Percentiles rank a stretch among this genome's conserved stretches.
Conservation (phyloP, 2,113 vertebrate genomes). For the Felis chaus region DNA sequence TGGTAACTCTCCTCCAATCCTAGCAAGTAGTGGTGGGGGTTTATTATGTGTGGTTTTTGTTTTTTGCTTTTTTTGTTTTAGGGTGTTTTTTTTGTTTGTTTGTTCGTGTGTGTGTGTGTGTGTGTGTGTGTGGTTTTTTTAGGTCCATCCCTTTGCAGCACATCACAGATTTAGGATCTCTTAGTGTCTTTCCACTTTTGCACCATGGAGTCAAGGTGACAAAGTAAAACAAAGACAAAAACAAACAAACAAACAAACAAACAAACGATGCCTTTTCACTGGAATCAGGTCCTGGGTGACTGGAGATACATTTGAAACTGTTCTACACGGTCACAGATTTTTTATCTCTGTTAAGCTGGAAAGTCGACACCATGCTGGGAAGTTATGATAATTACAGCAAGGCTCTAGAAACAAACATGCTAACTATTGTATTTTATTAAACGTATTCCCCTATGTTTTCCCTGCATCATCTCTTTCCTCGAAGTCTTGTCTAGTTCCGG, state of each 20-base stretch:
- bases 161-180: background rate
- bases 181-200: background rate
- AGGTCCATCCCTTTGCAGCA: rapidly evolving
- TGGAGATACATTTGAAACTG: background rate
- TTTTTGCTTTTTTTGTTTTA: background rate
- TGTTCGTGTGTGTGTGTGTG: background rate
- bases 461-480: background rate
- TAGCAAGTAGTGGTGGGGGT: background rate
- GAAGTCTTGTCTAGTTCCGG: background rate
- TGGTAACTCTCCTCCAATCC: background rate
- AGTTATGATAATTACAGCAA: background rate
- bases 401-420: background rate
- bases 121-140: no score
- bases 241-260: background rate
- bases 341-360: background rate
- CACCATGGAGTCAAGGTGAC: background rate
- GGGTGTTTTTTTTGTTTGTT: background rate
- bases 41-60: no score
- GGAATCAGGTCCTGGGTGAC: background rate
- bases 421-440: background rate
- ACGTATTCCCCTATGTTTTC: background rate
- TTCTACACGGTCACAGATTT: no score
- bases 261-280: background rate
- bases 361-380: background rate
- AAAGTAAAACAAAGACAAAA: background rate